These are phyloP conservation scores for Cynodonichthys magdalenae DNA, from an alignment of 2,797 vertebrate species.

Conservation along the genomic window DNA sequence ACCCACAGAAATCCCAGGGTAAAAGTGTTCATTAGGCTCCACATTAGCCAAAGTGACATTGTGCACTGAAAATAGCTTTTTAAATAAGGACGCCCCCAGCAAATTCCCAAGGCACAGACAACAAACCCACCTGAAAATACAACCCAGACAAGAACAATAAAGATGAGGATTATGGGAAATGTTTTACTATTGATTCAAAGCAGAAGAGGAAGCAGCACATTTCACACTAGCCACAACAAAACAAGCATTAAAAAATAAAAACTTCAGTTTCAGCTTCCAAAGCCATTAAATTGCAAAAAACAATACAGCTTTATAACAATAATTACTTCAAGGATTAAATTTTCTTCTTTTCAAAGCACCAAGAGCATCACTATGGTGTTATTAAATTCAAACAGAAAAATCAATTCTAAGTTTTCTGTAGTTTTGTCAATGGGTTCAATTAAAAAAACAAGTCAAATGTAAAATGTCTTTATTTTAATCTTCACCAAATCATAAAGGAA, in stretches of 20 bases:
- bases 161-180: slow-evolving; percentile 47
- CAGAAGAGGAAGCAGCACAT: slow-evolving; percentile 4
- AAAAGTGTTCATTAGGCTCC: slow-evolving; percentile 54
- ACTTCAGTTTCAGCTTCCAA: slow-evolving; percentile 39
- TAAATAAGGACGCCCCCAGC: slow-evolving; percentile 49
- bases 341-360: slow-evolving; percentile 28
- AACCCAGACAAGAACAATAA: slow-evolving; percentile 57
- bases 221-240: slow-evolving; percentile 36
- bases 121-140: slow-evolving; percentile 65
- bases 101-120: slow-evolving; percentile 45
- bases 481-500: background rate
- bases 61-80: slow-evolving; percentile 60
- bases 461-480: background rate
- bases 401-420: too few relatives aligned
- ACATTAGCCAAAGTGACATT: slow-evolving; percentile 39
- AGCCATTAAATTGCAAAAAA: slow-evolving; percentile 19
- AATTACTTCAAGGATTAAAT: slow-evolving; percentile 45
- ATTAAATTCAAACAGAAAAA: too few relatives aligned
- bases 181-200: slow-evolving; percentile 50
- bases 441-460: too few relatives aligned
- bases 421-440: too few relatives aligned
- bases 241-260: slow-evolving; percentile 41
- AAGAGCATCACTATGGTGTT: background rate
- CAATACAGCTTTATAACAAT: slow-evolving; percentile 26
- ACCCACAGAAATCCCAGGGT: slow-evolving; percentile 37